Evolutionary conservation across 2,113 vertebrate genomes (phyloP), one percentile per base, ranked within the genome.

Genomic region (Plectropomus leopardus): DNA sequence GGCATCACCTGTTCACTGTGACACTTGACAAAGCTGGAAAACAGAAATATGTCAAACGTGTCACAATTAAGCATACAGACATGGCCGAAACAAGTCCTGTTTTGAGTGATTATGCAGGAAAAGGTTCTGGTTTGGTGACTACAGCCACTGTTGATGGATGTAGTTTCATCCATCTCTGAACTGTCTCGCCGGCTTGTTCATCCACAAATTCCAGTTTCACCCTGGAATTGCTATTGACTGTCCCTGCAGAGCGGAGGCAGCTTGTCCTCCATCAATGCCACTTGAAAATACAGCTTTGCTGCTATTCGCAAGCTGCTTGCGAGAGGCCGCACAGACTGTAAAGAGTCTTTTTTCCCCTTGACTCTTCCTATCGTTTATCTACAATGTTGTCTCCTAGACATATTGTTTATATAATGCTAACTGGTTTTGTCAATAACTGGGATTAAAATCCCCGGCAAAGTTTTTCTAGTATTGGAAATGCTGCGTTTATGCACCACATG

Each of bases 161-260:
- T 30, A 54, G 21, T 47, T 70, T 73, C 50, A 77, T 81, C 73
- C 42, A 47, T 88, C 80, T 72, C 53, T 16, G 6, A 68, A 78
- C 32, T 55, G 72, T 80, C 78, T 86, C 40, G 66, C 34, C 55
- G 14, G 51, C 68, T 76, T 76, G 82, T 68, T 85, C 57, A 2
- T 82, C 51, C 83, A 45, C 76, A 77, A 72, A 80, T 83, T 82
- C 76, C 76, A 59, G 78, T 64, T 70, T 66, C 77, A 60, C 67
- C 64, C 86, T 82, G 87, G 63, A 81, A 84, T 82, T 84, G 65
- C 88, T 65, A 65, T 85, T 44, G 82, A 81, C 80, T 76, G 53
- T 84, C 78, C 47, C 60, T 40, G 30, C 55, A 57, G 66, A 73
- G 75, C 71, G 9, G 58, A 59, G 45, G 36, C 68, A 50, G 78